Conservation (phyloP, 2,113 vertebrate genomes). For the Tylochromis polylepis region DNA sequence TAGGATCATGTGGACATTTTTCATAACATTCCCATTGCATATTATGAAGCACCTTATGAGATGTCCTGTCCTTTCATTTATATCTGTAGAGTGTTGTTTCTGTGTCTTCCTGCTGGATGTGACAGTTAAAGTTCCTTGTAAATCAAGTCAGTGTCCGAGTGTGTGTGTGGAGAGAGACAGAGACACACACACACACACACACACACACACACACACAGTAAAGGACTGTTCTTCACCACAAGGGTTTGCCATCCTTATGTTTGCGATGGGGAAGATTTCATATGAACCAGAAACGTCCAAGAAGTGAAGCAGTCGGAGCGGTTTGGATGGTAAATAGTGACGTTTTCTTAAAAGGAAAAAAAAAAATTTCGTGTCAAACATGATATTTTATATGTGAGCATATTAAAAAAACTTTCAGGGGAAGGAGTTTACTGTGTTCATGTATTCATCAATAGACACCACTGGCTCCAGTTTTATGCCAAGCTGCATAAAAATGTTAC, state of each 20-base stretch:
- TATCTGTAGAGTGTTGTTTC: conserved; percentile 13
- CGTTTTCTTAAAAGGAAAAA: neutral
- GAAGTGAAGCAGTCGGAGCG: neutral
- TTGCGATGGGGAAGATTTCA: neutral
- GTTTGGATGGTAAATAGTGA: neutral
- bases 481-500: neutral
- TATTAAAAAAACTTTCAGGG: neutral
- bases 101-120: conserved; percentile 45
- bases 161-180: too few relatives aligned
- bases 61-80: conserved; percentile 26
- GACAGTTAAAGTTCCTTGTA: conserved; percentile 46
- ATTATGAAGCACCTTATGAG: conserved; percentile 72
- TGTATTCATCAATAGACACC: neutral
- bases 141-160: conserved; percentile 29
- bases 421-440: neutral
- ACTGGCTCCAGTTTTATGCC: neutral
- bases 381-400: neutral
- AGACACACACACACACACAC: too few relatives aligned
- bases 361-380: accelerated
- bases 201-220: too few relatives aligned
- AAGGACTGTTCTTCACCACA: conserved; percentile 49
- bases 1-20: conserved; percentile 43
- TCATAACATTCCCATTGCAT: conserved; percentile 64
- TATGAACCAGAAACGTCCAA: neutral
- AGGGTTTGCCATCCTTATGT: neutral